A percentile compares a stretch with the other conserved stretches of the same genome.
phyloP scores from a whole-genome alignment of 2,888 invertebrate genomes.

The Carpatolechia fugitivella region DNA sequence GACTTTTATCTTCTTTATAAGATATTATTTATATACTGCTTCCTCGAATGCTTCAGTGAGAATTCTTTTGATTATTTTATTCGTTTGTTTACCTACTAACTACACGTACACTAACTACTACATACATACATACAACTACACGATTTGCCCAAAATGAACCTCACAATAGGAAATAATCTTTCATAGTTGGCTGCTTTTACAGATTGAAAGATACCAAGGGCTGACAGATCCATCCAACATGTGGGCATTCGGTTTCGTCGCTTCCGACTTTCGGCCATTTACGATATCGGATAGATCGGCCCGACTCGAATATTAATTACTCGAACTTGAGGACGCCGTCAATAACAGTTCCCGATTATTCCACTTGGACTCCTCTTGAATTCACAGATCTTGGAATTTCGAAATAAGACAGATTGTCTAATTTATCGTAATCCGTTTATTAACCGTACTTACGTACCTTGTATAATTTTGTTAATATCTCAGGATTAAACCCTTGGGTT shows the following conservation, averaged over 20 bases:
- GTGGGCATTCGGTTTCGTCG: background rate
- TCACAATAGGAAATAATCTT: background rate
- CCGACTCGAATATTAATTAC: constrained; percentile 55
- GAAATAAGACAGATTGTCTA: constrained; percentile 25
- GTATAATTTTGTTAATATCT: no score
- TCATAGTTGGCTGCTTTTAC: background rate
- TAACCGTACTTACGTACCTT: background rate
- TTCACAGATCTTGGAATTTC: constrained; percentile 24
- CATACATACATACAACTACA: no score
- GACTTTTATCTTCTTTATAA: no score
- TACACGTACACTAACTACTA: no score
- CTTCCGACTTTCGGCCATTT: constrained; percentile 27
- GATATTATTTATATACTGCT: no score
- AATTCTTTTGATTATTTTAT: no score
- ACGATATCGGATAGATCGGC: constrained; percentile 42
- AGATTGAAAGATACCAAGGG: background rate
- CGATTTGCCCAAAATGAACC: no score
- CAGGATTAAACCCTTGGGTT: no score
- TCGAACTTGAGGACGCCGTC: constrained; percentile 49
- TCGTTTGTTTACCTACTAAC: no score
- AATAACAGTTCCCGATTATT: constrained; percentile 54
- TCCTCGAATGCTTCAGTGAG: no score
- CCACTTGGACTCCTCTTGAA: constrained; percentile 38
- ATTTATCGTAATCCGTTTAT: constrained; percentile 21
- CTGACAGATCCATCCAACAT: background rate